Evolutionary conservation across 2,888 invertebrate species (phyloP), one percentile per base, ranked within the genome.

Genomic region (Cylloceria caligata): DNA sequence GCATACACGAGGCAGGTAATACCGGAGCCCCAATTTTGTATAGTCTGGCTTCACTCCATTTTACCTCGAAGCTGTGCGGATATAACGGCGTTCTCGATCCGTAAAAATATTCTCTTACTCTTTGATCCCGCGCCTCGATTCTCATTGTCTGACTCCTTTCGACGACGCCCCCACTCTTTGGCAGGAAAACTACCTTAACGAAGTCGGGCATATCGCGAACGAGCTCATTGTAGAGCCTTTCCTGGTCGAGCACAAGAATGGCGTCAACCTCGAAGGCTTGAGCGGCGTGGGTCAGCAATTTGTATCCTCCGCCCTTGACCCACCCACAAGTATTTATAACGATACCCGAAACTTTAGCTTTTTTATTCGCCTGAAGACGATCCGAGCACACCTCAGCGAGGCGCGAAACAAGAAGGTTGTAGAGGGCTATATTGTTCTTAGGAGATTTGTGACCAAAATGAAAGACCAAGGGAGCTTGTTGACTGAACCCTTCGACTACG

Each of bases 301-400:
- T 96, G 92, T 98, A 99, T 0, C 99, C 99, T 0, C 95, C 96
- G 0, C 96, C 97, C 93, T 98, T 98, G 1, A 99, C 96, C 99
- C 99, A 99, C 0, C 99, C 99, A 88, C 99, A 98, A 0, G 99
- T 99, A 93, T 99, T 99, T 85, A 99, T 98, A 42, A 99, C 96
- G 2, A 97, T 96, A 0, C 99, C 99, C 2, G 97, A 97, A 42
- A 95, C 94, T 89, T 96, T 96, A 0, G 97, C 97, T 94, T 97
- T 97, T 88, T 96, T 97, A 90, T 98, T 98, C 9, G 96, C 95
- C 89, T 97, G 97, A 91, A 98, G 95, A 82, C 98, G 94, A 88
- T 97, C 97, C 1, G 96, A 94, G 45, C 98, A 96, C 7, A 97
- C 97, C 88, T 97, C 97, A 0, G 99, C 98, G 86, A 99, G 93